Conservation (phyloP, 2,797 vertebrate genomes). For the Loriculus beryllinus region DNA sequence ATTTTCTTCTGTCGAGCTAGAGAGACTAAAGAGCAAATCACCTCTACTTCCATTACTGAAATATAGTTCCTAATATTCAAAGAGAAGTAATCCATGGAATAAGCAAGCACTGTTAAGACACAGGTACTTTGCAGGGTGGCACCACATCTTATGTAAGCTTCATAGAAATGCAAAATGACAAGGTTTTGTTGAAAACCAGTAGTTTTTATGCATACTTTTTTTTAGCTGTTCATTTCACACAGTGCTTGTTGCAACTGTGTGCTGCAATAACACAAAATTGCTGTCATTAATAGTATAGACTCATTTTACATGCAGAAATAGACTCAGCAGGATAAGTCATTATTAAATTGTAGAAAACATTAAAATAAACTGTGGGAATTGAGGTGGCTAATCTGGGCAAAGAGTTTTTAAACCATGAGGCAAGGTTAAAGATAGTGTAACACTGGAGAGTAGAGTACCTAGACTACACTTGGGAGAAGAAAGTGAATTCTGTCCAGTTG, state of each 20-base stretch:
- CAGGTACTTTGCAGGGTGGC: neutral
- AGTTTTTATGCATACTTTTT: neutral
- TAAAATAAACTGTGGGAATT: neutral
- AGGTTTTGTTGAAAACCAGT: neutral
- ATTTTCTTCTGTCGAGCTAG: neutral
- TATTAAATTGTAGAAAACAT: neutral
- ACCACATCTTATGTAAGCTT: neutral
- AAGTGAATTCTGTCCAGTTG: neutral
- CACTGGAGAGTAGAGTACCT: neutral
- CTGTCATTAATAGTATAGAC: neutral
- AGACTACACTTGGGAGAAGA: neutral
- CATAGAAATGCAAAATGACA: neutral
- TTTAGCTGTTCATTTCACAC: neutral
- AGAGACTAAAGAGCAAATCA: neutral
- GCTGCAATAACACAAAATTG: neutral
- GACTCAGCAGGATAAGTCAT: neutral
- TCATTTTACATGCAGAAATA: slow-evolving; percentile 3
- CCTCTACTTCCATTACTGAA: neutral
- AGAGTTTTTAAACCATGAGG: neutral
- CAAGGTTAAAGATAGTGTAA: neutral
- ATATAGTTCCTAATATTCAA: neutral
- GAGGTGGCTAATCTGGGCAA: neutral
- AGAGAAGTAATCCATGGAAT: neutral
- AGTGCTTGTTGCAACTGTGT: neutral
- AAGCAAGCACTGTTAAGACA: neutral